A percentile compares a stretch with the other conserved stretches of the same genome.
Conservation (phyloP, 2,888 invertebrate species). For the Diarsia brunnea region DNA sequence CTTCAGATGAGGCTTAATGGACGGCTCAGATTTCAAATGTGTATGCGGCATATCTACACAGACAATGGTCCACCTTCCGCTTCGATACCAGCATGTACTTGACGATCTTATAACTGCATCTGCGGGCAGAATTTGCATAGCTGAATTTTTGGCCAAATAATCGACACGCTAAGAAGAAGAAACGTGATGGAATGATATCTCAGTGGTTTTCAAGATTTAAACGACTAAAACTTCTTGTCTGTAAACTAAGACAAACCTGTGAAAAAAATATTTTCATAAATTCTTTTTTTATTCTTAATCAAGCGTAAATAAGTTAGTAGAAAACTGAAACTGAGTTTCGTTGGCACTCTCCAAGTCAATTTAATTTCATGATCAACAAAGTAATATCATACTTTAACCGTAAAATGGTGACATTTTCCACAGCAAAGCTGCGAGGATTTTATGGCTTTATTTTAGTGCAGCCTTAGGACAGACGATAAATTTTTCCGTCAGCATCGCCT, state of each 20-base stretch:
- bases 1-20: too few relatives aligned
- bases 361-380: slow-evolving; percentile 60
- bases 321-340: neutral
- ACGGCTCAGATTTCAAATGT: too few relatives aligned
- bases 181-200: neutral
- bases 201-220: neutral
- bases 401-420: slow-evolving; percentile 64
- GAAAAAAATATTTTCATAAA: neutral
- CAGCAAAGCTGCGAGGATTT: slow-evolving; percentile 61
- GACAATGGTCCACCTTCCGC: too few relatives aligned
- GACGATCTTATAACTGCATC: too few relatives aligned
- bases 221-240: neutral
- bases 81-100: too few relatives aligned
- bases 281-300: neutral
- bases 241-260: neutral
- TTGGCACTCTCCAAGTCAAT: slow-evolving; percentile 45
- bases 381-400: slow-evolving; percentile 67
- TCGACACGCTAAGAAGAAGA: too few relatives aligned
- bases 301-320: neutral
- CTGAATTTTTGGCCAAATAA: too few relatives aligned
- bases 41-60: too few relatives aligned
- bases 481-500: slow-evolving; percentile 61
- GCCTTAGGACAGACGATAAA: slow-evolving; percentile 66
- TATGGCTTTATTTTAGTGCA: slow-evolving; percentile 71
- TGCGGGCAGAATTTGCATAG: too few relatives aligned